phyloP scores from a whole-genome alignment of 2,113 vertebrate genomes.

The Callopanchax toddi region DNA sequence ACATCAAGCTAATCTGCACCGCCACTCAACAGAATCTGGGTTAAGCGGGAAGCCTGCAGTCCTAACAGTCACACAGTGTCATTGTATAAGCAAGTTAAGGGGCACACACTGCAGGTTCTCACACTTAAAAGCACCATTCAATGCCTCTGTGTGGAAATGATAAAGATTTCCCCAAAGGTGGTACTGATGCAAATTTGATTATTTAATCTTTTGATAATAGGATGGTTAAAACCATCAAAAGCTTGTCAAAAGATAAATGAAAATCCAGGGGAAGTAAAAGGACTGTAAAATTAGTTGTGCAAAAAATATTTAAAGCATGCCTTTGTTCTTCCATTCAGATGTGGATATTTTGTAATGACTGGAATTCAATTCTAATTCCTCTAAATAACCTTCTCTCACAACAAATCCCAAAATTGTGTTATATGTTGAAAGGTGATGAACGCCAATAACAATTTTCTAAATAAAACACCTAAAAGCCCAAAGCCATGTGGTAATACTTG shows the following conservation, averaged over 20 bases:
- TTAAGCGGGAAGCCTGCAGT: neutral
- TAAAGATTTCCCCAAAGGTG: neutral
- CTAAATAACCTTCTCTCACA: neutral
- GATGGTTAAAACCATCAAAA: neutral
- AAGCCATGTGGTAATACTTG: constrained; percentile 13
- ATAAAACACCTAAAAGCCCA: neutral
- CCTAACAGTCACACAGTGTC: neutral
- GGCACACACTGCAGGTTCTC: no score
- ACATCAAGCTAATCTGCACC: constrained; percentile 7
- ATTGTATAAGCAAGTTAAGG: neutral
- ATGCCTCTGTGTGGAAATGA: neutral
- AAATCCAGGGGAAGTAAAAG: neutral
- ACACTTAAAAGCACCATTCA: no score
- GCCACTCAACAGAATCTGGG: neutral
- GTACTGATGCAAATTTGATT: neutral
- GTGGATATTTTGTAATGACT: neutral
- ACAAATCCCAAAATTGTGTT: constrained; percentile 2
- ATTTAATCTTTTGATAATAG: neutral
- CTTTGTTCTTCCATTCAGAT: neutral
- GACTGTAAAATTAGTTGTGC: neutral
- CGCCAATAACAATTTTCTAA: no score
- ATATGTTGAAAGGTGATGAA: neutral
- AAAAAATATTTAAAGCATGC: neutral
- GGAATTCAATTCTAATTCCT: neutral
- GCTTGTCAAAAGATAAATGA: neutral